A percentile compares a stretch with the other conserved stretches of the same genome.
phyloP scores from a whole-genome alignment of 2,797 vertebrate genomes.

The Odontamblyopus lacepedii region DNA sequence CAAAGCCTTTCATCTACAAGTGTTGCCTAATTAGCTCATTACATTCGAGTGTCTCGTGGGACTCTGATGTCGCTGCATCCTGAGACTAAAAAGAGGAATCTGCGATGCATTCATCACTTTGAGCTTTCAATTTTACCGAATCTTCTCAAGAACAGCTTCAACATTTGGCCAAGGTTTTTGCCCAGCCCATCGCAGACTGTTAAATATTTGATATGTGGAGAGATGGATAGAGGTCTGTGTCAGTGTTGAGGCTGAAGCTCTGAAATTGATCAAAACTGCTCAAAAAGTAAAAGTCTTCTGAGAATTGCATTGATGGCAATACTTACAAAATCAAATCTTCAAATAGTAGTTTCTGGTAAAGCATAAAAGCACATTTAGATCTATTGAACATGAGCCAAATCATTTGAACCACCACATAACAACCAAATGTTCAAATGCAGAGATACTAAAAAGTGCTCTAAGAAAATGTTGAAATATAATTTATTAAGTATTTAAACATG shows the following conservation, averaged over 20 bases:
- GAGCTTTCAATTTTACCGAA: constrained; percentile 3
- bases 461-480: background rate
- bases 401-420: background rate
- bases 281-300: background rate
- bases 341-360: background rate
- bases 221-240: constrained; percentile 4
- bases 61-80: constrained; percentile 22
- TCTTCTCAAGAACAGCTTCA: background rate
- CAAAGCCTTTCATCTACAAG: constrained; percentile 59
- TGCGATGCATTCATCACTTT: constrained; percentile 6
- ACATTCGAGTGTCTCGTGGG: constrained; percentile 37
- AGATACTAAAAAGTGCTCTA: background rate
- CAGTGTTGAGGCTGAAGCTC: background rate
- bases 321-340: background rate
- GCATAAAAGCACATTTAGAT: background rate
- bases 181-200: background rate
- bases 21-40: constrained; percentile 50
- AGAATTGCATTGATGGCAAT: background rate
- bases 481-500: too few relatives aligned
- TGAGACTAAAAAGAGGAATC: constrained; percentile 23
- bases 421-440: background rate
- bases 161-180: background rate
- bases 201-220: background rate
- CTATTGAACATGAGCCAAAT: background rate
- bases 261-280: constrained; percentile 10